Percentiles rank a stretch among this genome's conserved stretches.
Evolutionary conservation across 2,888 invertebrate genomes (phyloP).

Genomic region (Protophormia terraenovae): DNA sequence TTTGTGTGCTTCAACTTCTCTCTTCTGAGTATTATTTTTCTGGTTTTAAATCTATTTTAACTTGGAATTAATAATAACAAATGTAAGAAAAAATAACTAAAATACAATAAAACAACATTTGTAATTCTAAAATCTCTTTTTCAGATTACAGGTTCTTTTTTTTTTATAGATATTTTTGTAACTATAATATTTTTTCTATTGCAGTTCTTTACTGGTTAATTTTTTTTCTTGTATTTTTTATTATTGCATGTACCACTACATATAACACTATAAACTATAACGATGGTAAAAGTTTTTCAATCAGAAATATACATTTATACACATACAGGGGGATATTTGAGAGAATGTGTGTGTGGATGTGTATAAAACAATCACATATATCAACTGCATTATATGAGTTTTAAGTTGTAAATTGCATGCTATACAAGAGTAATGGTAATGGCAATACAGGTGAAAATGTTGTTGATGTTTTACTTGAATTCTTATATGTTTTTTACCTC

Average conservation of each 20-base stretch:
- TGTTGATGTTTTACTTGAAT: slow-evolving; percentile 39
- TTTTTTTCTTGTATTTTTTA: slow-evolving; percentile 14
- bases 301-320: slow-evolving; percentile 35
- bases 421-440: slow-evolving; percentile 65
- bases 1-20: background rate
- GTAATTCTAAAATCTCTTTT: slow-evolving; percentile 65
- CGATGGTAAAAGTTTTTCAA: slow-evolving; percentile 60
- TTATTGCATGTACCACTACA: slow-evolving; percentile 11
- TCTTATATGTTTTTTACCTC: background rate
- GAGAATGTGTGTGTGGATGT: background rate
- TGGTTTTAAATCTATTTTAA: background rate
- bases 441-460: slow-evolving; percentile 61
- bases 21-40: background rate
- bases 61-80: slow-evolving; percentile 12
- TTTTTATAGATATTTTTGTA: slow-evolving; percentile 38
- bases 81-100: background rate
- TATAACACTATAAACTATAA: slow-evolving; percentile 39
- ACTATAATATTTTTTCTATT: slow-evolving; percentile 21
- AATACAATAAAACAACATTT: slow-evolving; percentile 58
- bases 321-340: background rate
- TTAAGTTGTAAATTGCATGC: slow-evolving; percentile 67
- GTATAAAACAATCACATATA: slow-evolving; percentile 58
- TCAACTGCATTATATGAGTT: slow-evolving; percentile 68
- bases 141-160: slow-evolving; percentile 50
- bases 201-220: background rate